Evolutionary conservation across 2,797 vertebrate genomes (phyloP), one percentile per base, ranked within the genome.

Genomic region (Apogon talboti): DNA sequence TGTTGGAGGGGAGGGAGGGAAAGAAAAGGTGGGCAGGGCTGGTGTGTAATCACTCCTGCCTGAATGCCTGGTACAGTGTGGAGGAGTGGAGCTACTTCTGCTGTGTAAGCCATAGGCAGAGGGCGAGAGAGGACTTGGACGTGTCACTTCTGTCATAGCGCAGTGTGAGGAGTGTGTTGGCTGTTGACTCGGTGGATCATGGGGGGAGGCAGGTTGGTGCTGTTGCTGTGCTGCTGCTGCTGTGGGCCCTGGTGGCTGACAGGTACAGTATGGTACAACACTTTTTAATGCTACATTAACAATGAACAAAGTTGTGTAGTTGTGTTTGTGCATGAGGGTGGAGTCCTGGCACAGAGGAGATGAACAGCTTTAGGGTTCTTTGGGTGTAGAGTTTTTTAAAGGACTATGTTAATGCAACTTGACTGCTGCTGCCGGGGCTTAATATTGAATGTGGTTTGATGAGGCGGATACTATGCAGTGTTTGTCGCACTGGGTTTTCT

Each of bases 1-100:
- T 40, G 71, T 35, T 51, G 72, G 18, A 70, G 53, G 49, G 69
- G 64, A 59, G 66, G 54, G 69, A 74, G 74, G 63, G 55, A 71
- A 70, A 66, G 62, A 54, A 65, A 58, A 76, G 82, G 84, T 87
- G 81, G 87, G 83, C 88, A 73, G 76, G 66, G 82, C 89, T 81
- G 81, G 51, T 81, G 72, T 77, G 76, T 92, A 93, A 93, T 95
- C 93, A 92, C 87, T 90, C 66, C 69, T 82, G 89, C 73, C 91
- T 83, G 65, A 63, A 43, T 59, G 91, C 55, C 91, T 85, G 91
- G 91, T 91, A 92, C 88, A 74, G 59, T 87, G 82, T 69, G 63
- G 81, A 86, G 38, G 85, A 85, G 78, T 67, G 59, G 42, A 70
- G 54, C 49, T 41, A 59, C 41, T 67, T 55, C 40, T 84, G 71